Evolutionary conservation across 2,113 vertebrate genomes (phyloP).

Genomic region (Anhinga rufa): DNA sequence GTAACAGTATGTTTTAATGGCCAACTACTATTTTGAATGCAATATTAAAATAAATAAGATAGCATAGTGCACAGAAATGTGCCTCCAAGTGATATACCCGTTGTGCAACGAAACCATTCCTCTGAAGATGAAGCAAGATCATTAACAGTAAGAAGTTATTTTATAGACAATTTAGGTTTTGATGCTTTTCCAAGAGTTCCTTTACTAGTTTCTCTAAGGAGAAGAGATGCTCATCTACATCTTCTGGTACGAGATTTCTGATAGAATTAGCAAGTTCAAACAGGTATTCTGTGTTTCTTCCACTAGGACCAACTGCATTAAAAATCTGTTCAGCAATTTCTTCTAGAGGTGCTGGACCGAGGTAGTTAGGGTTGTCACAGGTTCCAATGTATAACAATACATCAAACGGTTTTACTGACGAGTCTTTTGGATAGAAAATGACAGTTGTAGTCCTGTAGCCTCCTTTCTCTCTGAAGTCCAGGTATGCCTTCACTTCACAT

Average conservation of each 20-base stretch:
- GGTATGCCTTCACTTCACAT: slow-evolving; percentile 90
- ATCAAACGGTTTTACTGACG: slow-evolving; percentile 72
- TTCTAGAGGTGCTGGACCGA: slow-evolving; percentile 93
- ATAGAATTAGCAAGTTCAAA: slow-evolving; percentile 92
- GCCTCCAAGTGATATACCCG: neutral
- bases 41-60: slow-evolving; percentile 15
- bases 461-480: slow-evolving; percentile 94
- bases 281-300: slow-evolving; percentile 91
- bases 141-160: neutral
- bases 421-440: slow-evolving; percentile 84
- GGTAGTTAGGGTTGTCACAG: slow-evolving; percentile 91
- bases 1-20: neutral
- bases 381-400: slow-evolving; percentile 92
- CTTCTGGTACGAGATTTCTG: slow-evolving; percentile 86
- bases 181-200: slow-evolving; percentile 72
- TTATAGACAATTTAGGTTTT: slow-evolving; percentile 47
- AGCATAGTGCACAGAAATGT: neutral
- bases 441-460: slow-evolving; percentile 87
- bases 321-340: slow-evolving; percentile 92
- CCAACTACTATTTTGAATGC: neutral
- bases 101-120: neutral
- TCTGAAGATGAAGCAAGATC: neutral
- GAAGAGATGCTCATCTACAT: slow-evolving; percentile 90
- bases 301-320: slow-evolving; percentile 85
- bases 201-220: slow-evolving; percentile 89